Evolutionary conservation across 1,140 invertebrate genomes (phyloP).

Genomic region (Saccostrea glomerata): DNA sequence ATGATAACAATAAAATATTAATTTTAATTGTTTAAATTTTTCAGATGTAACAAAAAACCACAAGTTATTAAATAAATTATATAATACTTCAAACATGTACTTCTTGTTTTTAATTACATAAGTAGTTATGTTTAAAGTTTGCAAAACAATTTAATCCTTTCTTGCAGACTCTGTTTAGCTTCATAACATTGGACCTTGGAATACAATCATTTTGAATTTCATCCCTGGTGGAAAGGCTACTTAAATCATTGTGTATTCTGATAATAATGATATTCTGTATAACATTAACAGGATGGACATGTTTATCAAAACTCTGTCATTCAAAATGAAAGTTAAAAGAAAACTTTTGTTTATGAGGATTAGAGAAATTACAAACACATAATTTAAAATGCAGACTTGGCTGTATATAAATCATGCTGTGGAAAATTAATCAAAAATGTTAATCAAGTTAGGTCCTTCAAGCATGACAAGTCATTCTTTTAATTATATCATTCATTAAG

Average conservation of each 20-base stretch:
- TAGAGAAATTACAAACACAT: background rate
- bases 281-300: too few species aligned
- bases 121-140: too few species aligned
- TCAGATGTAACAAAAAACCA: too few species aligned
- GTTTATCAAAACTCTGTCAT: background rate
- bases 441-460: background rate
- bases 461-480: background rate
- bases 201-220: too few species aligned
- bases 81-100: too few species aligned
- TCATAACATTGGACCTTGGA: too few species aligned
- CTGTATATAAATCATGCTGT: background rate
- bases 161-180: too few species aligned
- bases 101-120: too few species aligned
- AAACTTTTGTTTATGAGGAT: background rate
- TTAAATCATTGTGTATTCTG: background rate
- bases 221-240: background rate
- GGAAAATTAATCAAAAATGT: background rate
- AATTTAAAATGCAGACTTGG: background rate
- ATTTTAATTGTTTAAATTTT: too few species aligned
- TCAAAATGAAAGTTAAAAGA: background rate
- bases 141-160: too few species aligned
- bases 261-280: background rate
- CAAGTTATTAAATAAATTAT: too few species aligned
- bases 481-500: background rate
- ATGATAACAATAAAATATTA: too few species aligned